phyloP scores from a whole-genome alignment of 1,140 invertebrate genomes.

The Gonatopus flavifemur region DNA sequence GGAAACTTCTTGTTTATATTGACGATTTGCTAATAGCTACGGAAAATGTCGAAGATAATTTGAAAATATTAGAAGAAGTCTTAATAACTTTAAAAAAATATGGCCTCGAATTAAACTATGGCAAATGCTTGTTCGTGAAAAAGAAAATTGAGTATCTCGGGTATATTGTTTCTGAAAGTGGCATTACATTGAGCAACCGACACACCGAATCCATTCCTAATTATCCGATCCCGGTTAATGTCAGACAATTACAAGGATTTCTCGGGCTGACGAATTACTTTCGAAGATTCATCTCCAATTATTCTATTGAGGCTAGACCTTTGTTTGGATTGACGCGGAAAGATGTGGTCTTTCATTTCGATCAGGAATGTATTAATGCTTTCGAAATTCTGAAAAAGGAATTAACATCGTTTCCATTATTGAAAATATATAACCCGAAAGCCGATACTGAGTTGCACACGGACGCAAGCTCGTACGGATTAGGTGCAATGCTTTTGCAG shows the following conservation, averaged over 20 bases:
- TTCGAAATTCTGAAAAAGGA: too few relatives aligned
- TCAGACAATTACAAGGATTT: conserved; percentile 26
- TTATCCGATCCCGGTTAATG: neutral
- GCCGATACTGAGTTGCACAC: too few relatives aligned
- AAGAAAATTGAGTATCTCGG: neutral
- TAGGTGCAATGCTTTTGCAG: too few relatives aligned
- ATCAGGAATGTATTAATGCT: neutral
- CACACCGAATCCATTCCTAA: neutral
- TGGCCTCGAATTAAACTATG: neutral
- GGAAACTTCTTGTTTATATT: neutral
- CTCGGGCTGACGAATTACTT: conserved; percentile 30
- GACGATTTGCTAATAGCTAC: conserved; percentile 1
- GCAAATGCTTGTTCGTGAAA: conserved; percentile 3
- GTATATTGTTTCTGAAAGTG: neutral
- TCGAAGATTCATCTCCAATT: conserved; percentile 24
- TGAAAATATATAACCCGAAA: too few relatives aligned
- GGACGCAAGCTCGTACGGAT: too few relatives aligned
- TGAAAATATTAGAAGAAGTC: neutral
- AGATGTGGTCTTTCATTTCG: neutral
- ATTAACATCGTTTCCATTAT: too few relatives aligned
- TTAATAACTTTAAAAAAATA: neutral
- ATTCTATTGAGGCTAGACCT: neutral
- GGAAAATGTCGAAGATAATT: neutral
- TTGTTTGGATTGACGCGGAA: neutral
- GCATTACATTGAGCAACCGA: neutral